Percentiles rank a stretch among this genome's conserved stretches.
Conservation (phyloP, 2,888 invertebrate genomes). For the Anagyrus pseudococci region DNA sequence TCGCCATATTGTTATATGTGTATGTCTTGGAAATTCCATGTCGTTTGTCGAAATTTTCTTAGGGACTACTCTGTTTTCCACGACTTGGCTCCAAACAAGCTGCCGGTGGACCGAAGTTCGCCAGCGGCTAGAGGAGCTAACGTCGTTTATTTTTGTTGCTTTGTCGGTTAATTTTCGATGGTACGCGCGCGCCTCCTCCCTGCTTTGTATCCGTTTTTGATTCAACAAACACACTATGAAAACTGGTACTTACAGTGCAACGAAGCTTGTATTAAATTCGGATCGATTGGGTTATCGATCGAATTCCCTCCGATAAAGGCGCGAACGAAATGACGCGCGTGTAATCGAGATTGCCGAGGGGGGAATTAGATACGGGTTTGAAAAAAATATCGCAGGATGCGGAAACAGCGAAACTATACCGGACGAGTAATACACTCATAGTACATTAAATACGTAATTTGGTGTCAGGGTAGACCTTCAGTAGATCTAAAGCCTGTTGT, state of each 20-base stretch:
- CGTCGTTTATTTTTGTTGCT: not conserved
- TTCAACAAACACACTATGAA: not conserved
- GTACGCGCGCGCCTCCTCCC: not conserved
- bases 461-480: constrained; percentile 79
- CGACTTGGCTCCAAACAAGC: too few species aligned
- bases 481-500: constrained; percentile 60
- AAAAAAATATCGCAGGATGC: constrained; percentile 30
- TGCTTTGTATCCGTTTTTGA: not conserved
- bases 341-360: constrained; percentile 4
- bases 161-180: not conserved
- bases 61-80: too few species aligned
- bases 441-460: constrained; percentile 87
- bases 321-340: too few species aligned
- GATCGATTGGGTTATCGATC: constrained; percentile 24
- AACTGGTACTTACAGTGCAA: constrained; percentile 36
- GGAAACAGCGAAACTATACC: constrained; percentile 46
- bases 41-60: too few species aligned
- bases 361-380: constrained; percentile 2
- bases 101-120: too few species aligned
- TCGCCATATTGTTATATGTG: not conserved
- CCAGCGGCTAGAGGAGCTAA: not conserved
- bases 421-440: constrained; percentile 68
- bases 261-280: constrained; percentile 26
- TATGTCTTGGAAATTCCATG: too few species aligned
- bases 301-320: constrained; percentile 20